Base-by-base conservation (phyloP, 1,140 invertebrate genomes). In the Eumaeus atala region DNA sequence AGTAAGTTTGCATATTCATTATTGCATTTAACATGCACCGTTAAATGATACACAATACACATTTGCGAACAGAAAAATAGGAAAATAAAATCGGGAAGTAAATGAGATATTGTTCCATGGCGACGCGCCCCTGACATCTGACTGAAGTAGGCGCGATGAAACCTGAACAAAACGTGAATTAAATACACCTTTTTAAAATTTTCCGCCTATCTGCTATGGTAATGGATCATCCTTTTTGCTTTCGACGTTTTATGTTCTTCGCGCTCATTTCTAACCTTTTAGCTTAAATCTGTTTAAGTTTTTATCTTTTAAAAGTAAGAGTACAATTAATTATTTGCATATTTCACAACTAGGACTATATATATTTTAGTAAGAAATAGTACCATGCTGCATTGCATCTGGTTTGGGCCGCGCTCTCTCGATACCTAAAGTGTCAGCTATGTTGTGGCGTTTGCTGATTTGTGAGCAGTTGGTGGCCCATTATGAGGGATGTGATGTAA, bases 71-170 rank as follows among this genome's bases (percentile, higher is more conserved):
- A 28, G 21, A 28, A 62, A 9, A 69, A 73, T 64, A 64, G 66
- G 68, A 64, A 73, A 71, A 70, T 54, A 62, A 56, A 69, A 74
- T 74, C 67, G 64, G 53, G 53, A 61, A 67, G 74, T 68, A 76
- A 78, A 76, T 78, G 73, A 78, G 73, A 73, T 72, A 77, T 73
- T 74, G 67, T 74, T 65, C 60, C 61, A 63, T n/a, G n/a, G 48
- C 57, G 66, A 59, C 62, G 66, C 66, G 52, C 62, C 67, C 69
- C 69, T 48, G 48, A 59, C 51, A 66, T 66, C 61, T 62, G 61
- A 65, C 54, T 73, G 64, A 66, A 75, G 75, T 77, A 64, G 63
- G 70, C 66, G 63, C 72, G 67, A 77, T 73, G 70, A 72, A 68
- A 72, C 64, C 68, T 57, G 59, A 64, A 64, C 62, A 64, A 71